These are phyloP conservation scores for Choreutis nemorana DNA, from an alignment of 2,888 invertebrate genomes.

Conservation along the genomic window DNA sequence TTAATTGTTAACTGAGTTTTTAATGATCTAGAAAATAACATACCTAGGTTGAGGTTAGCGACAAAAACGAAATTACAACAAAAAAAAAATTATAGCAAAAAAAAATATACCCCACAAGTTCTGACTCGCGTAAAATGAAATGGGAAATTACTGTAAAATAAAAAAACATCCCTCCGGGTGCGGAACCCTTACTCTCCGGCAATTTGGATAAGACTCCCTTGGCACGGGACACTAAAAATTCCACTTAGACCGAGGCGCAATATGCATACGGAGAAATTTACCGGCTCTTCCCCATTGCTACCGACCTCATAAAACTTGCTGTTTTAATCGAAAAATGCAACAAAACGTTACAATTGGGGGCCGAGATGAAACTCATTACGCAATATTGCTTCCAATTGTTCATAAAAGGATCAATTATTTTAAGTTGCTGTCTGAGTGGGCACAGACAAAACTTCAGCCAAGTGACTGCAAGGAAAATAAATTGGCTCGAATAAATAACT, in stretches of 20 bases:
- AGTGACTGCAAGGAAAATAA: too few relatives aligned
- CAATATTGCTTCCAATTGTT: too few relatives aligned
- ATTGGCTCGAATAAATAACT: too few relatives aligned
- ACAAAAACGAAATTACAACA: not conserved
- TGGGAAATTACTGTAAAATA: conserved; percentile 60
- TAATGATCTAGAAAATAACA: too few relatives aligned
- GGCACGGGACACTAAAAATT: conserved; percentile 47
- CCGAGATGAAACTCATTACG: too few relatives aligned
- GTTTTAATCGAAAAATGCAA: conserved; percentile 34
- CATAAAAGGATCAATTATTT: too few relatives aligned
- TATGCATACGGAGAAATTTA: conserved; percentile 36
- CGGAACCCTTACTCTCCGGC: conserved; percentile 48
- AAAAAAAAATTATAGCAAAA: not conserved
- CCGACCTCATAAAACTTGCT: conserved; percentile 14
- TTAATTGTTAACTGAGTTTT: too few relatives aligned
- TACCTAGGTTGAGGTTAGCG: too few relatives aligned
- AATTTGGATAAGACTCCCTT: conserved; percentile 54
- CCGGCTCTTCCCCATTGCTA: conserved; percentile 14
- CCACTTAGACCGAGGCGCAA: conserved; percentile 47
- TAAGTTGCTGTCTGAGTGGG: too few relatives aligned
- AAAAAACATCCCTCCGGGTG: conserved; percentile 38
- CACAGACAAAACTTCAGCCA: too few relatives aligned
- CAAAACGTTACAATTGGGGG: not conserved
- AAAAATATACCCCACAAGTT: conserved; percentile 33
- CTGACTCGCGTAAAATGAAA: conserved; percentile 53